phyloP scores from a whole-genome alignment of 2,113 vertebrate species.

The Chloropsis hardwickii region DNA sequence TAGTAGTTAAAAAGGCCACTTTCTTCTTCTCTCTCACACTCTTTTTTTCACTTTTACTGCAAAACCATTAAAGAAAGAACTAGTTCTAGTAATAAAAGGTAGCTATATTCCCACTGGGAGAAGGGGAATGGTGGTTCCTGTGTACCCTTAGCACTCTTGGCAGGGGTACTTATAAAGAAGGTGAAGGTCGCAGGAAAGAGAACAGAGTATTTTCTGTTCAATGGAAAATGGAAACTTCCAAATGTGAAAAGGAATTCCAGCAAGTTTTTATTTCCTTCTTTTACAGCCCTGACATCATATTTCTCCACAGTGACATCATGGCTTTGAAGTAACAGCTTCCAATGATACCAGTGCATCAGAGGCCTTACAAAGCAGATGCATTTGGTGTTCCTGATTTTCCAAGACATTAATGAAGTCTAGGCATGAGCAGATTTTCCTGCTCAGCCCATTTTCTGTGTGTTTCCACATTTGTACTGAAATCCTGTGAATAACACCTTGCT shows the following conservation, averaged over 20 bases:
- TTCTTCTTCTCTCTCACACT: conserved; percentile 38
- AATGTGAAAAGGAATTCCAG: conserved; percentile 45
- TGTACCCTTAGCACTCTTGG: conserved; percentile 46
- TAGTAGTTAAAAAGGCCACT: conserved; percentile 62
- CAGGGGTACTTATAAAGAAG: conserved; percentile 54
- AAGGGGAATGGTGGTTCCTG: conserved; percentile 29
- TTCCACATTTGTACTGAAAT: conserved; percentile 48
- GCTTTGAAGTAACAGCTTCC: conserved; percentile 45
- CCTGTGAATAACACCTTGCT: conserved; percentile 47
- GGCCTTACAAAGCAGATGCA: not conserved
- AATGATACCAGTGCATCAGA: conserved; percentile 12
- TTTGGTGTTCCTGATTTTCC: conserved; percentile 4
- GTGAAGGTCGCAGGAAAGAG: conserved; percentile 38
- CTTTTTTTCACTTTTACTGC: conserved; percentile 56
- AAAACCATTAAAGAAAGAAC: conserved; percentile 72
- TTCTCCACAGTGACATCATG: conserved; percentile 61
- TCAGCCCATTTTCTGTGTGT: conserved; percentile 10
- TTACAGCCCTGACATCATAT: conserved; percentile 71
- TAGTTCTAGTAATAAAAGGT: conserved; percentile 64
- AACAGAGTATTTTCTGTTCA: conserved; percentile 71
- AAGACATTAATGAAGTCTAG: not conserved
- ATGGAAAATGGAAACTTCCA: conserved; percentile 59
- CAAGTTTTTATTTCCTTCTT: conserved; percentile 56
- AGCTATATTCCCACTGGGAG: conserved; percentile 54
- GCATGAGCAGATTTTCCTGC: not conserved